Evolutionary conservation across 2,113 vertebrate species (phyloP).

Genomic region (Aptenodytes patagonicus): DNA sequence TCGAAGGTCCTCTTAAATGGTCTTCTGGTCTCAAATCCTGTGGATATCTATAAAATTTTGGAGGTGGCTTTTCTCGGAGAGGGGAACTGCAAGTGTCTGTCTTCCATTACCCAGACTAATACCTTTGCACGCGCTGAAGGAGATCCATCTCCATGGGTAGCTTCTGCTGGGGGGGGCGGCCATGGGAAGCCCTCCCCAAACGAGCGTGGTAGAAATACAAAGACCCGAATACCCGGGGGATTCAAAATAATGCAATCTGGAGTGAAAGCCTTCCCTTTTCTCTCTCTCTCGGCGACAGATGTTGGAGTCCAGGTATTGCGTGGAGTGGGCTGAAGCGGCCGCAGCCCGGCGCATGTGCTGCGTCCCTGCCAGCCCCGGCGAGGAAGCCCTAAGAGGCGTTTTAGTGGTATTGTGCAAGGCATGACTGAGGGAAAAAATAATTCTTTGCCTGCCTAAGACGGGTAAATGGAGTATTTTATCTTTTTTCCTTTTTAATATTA

Average conservation of each 20-base stretch:
- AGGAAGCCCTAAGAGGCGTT: background rate
- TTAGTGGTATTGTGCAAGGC: background rate
- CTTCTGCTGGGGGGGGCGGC: background rate
- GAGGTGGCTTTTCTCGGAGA: background rate
- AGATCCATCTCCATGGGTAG: background rate
- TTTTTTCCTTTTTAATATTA: background rate
- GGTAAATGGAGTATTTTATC: background rate
- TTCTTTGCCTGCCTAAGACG: background rate
- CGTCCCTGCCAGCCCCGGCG: rapidly evolving
- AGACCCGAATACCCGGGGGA: background rate
- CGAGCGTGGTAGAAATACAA: background rate
- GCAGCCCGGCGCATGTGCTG: rapidly evolving
- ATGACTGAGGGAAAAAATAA: background rate
- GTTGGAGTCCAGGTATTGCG: background rate
- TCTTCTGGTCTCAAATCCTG: background rate
- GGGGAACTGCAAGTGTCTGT: background rate
- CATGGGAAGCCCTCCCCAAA: background rate
- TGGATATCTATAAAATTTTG: background rate
- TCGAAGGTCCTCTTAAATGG: background rate
- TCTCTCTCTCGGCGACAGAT: background rate
- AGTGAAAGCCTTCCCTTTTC: background rate
- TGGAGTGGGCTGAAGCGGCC: background rate
- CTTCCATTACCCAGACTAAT: background rate
- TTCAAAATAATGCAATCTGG: background rate
- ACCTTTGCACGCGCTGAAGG: background rate